Conservation (phyloP, 2,888 invertebrate species). For the Bellardia bayeri region DNA sequence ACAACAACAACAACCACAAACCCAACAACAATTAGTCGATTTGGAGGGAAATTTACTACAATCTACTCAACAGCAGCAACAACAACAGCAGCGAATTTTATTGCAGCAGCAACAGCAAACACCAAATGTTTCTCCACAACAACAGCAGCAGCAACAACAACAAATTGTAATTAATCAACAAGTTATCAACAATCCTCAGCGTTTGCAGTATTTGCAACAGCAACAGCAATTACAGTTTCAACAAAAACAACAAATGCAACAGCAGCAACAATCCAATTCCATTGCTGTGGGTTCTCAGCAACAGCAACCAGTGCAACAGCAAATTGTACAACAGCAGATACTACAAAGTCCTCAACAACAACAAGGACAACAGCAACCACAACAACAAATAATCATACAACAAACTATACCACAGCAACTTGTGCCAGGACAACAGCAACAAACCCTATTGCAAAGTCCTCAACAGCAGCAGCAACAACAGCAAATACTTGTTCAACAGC, state of each 20-base stretch:
- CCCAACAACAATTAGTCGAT: slow-evolving; percentile 73
- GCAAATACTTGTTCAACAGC: slow-evolving; percentile 84
- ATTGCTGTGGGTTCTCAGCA: slow-evolving; percentile 75
- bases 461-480: slow-evolving; percentile 77
- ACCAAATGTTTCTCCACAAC: slow-evolving; percentile 79
- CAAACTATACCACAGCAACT: slow-evolving; percentile 71
- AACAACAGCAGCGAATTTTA: slow-evolving; percentile 78
- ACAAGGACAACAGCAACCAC: slow-evolving; percentile 83
- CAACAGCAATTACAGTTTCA: slow-evolving; percentile 81
- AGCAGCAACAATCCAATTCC: slow-evolving; percentile 74
- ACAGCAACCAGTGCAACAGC: slow-evolving; percentile 77
- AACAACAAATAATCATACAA: slow-evolving; percentile 77
- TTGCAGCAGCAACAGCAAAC: slow-evolving; percentile 77
- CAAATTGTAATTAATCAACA: slow-evolving; percentile 83
- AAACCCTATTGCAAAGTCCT: slow-evolving; percentile 55
- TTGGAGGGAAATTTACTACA: slow-evolving; percentile 73
- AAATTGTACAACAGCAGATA: slow-evolving; percentile 85
- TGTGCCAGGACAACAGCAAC: slow-evolving; percentile 42
- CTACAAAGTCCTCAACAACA: slow-evolving; percentile 84
- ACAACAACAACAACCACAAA: slow-evolving; percentile 75
- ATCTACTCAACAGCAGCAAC: slow-evolving; percentile 67
- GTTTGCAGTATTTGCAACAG: slow-evolving; percentile 81
- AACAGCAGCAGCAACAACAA: slow-evolving; percentile 82
- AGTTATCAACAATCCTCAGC: slow-evolving; percentile 82
- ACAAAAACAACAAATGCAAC: slow-evolving; percentile 77